A percentile compares a stretch with the other conserved stretches of the same genome.
phyloP scores from a whole-genome alignment of 2,888 invertebrate species.

The Chloroclysta siterata region DNA sequence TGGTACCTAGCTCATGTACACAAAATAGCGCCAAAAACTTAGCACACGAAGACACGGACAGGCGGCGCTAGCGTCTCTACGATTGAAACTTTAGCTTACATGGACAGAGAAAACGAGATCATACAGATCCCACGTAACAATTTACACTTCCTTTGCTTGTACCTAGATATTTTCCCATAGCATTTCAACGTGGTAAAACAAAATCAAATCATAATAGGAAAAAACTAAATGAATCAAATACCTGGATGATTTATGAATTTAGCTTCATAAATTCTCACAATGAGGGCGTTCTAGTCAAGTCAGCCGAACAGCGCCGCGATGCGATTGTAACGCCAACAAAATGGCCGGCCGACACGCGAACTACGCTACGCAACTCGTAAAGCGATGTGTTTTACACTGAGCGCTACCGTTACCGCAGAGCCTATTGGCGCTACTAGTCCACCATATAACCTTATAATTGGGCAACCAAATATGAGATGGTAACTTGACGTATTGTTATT shows the following conservation, averaged over 20 bases:
- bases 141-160: conserved; percentile 24
- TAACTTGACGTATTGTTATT: neutral
- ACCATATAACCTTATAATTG: neutral
- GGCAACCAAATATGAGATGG: neutral
- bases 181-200: conserved; percentile 1
- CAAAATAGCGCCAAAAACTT: conserved; percentile 25
- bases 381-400: neutral
- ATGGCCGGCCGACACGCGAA: conserved; percentile 52
- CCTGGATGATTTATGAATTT: conserved; percentile 41
- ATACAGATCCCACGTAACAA: conserved; percentile 38
- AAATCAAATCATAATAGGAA: conserved; percentile 5
- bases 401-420: neutral
- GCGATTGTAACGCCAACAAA: conserved; percentile 74
- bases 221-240: conserved; percentile 29
- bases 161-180: conserved; percentile 1
- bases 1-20: too few species aligned
- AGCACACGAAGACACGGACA: conserved; percentile 45
- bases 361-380: conserved; percentile 7
- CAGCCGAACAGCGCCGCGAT: conserved; percentile 51
- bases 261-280: conserved; percentile 70
- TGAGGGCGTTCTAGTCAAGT: conserved; percentile 79
- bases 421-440: conserved; percentile 12
- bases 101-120: conserved; percentile 31
- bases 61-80: conserved; percentile 77
- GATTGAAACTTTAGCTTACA: conserved; percentile 34